Percentiles rank a stretch among this genome's conserved stretches.
These are phyloP conservation scores for Gorsachius goisagi DNA, from an alignment of 2,113 vertebrate species.

Conservation along the genomic window DNA sequence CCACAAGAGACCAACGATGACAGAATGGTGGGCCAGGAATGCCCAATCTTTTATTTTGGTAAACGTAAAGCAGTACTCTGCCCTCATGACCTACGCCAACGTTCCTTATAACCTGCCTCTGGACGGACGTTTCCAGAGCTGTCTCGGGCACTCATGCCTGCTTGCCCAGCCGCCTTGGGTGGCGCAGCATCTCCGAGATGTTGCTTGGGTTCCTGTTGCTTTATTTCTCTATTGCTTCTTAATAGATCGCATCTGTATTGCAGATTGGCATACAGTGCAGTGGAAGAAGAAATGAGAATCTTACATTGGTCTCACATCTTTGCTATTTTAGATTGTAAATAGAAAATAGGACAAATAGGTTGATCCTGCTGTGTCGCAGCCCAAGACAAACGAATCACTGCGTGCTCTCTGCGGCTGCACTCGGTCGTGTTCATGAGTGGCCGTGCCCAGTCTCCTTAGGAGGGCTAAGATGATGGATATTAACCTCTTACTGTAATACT, in stretches of 20 bases:
- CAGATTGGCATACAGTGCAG: neutral
- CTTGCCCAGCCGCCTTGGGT: neutral
- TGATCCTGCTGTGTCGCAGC: neutral
- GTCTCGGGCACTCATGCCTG: accelerated
- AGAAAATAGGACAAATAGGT: neutral
- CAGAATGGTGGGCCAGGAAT: neutral
- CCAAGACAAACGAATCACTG: neutral
- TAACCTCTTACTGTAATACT: neutral
- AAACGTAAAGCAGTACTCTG: neutral
- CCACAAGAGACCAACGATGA: neutral
- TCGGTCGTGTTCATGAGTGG: accelerated
- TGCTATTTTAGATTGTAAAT: neutral
- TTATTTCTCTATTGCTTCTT: neutral
- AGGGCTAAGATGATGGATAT: neutral
- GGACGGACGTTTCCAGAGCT: neutral
- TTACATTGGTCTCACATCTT: neutral
- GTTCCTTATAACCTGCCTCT: neutral
- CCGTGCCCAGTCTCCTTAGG: neutral
- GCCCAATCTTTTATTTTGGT: neutral
- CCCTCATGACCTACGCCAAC: accelerated
- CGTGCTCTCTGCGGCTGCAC: accelerated
- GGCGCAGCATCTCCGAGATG: neutral
- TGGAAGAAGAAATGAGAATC: neutral
- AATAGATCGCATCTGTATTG: neutral
- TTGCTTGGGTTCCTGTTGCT: neutral